phyloP scores from a whole-genome alignment of 2,888 invertebrate species.

The Drosophila macrospina region DNA sequence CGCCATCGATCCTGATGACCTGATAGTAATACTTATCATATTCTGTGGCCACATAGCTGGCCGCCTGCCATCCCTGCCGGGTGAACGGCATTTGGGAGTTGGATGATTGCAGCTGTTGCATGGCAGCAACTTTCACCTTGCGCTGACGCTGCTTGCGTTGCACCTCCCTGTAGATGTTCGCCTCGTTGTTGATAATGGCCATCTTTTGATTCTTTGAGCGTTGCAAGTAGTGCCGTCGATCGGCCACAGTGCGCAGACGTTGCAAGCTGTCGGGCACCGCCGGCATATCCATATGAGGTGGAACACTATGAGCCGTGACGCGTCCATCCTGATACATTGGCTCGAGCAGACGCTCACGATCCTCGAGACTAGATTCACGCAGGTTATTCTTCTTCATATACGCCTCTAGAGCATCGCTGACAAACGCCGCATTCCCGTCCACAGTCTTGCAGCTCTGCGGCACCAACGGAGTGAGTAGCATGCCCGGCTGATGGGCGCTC shows the following conservation, averaged over 20 bases:
- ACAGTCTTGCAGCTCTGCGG: slow-evolving; percentile 61
- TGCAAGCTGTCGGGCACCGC: slow-evolving; percentile 82
- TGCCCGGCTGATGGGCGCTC: slow-evolving; percentile 80
- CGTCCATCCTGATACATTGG: slow-evolving; percentile 79
- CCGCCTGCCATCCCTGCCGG: slow-evolving; percentile 84
- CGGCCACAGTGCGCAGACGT: slow-evolving; percentile 87
- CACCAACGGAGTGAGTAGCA: slow-evolving; percentile 84
- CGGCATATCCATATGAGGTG: slow-evolving; percentile 83
- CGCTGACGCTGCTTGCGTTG: slow-evolving; percentile 81
- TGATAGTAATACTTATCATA: slow-evolving; percentile 84
- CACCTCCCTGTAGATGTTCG: slow-evolving; percentile 83
- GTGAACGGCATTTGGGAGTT: slow-evolving; percentile 82
- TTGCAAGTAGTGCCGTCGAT: slow-evolving; percentile 86
- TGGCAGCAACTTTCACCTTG: slow-evolving; percentile 76
- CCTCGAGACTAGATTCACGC: too few species aligned
- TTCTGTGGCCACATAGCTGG: slow-evolving; percentile 83
- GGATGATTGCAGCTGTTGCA: slow-evolving; percentile 75
- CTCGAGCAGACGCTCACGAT: slow-evolving; percentile 54
- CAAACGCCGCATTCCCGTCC: slow-evolving; percentile 84
- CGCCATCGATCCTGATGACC: slow-evolving; percentile 76
- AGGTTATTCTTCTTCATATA: slow-evolving; percentile 85
- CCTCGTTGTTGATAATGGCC: slow-evolving; percentile 85
- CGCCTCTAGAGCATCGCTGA: slow-evolving; percentile 86
- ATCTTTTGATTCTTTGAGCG: slow-evolving; percentile 82
- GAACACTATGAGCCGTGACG: slow-evolving; percentile 76